Percentiles rank a stretch among this genome's conserved stretches.
Evolutionary conservation across 2,113 vertebrate genomes (phyloP).

Genomic region (Peromyscus polionotus): DNA sequence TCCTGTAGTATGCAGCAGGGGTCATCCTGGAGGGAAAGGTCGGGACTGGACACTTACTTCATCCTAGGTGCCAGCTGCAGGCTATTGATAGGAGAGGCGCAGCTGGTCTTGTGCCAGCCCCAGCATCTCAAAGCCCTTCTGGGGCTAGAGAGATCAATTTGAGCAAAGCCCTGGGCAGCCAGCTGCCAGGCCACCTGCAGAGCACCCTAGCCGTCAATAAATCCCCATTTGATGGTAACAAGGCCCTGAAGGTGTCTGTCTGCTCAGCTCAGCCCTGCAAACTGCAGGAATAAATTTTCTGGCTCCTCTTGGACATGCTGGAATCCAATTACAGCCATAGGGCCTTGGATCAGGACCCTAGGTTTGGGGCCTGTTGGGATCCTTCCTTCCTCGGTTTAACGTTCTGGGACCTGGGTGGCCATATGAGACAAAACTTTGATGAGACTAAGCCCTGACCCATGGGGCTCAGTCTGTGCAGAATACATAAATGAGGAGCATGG

Average conservation of each 20-base stretch:
- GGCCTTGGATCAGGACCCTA: slow-evolving; percentile 79
- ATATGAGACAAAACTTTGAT: not conserved
- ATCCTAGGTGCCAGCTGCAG: too few species aligned
- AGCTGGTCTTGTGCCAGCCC: not conserved
- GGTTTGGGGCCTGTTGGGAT: slow-evolving; percentile 65
- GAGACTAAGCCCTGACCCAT: not conserved
- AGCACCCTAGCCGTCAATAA: slow-evolving; percentile 81
- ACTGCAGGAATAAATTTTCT: slow-evolving; percentile 83
- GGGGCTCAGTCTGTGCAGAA: not conserved
- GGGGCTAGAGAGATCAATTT: slow-evolving; percentile 83
- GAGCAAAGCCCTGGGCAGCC: slow-evolving; percentile 82
- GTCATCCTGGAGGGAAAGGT: not conserved
- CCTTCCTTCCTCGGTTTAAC: not conserved
- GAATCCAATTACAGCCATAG: slow-evolving; percentile 82
- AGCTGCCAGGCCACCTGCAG: slow-evolving; percentile 73
- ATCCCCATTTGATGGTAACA: slow-evolving; percentile 83
- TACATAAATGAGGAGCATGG: not conserved
- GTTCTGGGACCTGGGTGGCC: not conserved
- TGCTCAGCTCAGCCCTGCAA: slow-evolving; percentile 78
- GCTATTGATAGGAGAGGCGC: not conserved
- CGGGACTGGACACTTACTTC: not conserved
- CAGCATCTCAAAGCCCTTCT: slow-evolving; percentile 70
- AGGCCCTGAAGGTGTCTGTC: slow-evolving; percentile 76
- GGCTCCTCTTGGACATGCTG: slow-evolving; percentile 81
- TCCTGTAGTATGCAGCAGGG: not conserved